Evolutionary conservation across 1,140 invertebrate species (phyloP).

Genomic region (Drosophila fuyamai): DNA sequence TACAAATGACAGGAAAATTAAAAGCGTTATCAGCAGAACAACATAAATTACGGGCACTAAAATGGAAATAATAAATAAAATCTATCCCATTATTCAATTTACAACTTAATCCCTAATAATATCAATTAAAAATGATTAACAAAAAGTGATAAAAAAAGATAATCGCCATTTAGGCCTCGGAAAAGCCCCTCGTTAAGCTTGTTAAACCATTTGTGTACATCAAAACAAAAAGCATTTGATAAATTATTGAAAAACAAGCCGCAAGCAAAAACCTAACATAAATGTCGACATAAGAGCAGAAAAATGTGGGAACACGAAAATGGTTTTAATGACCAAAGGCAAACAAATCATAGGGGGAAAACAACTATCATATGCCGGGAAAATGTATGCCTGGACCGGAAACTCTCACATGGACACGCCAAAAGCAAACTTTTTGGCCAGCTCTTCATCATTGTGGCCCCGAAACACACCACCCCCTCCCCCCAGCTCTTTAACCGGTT

Average conservation of each 20-base stretch:
- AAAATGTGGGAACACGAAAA: slow-evolving; percentile 56
- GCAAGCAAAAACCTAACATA: slow-evolving; percentile 29
- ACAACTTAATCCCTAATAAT: slow-evolving; percentile 27
- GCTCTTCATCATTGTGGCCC: neutral
- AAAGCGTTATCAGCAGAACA: neutral
- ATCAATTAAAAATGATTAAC: slow-evolving; percentile 28
- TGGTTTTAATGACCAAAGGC: slow-evolving; percentile 57
- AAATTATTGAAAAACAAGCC: slow-evolving; percentile 56
- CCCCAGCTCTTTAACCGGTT: slow-evolving; percentile 37
- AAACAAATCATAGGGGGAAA: slow-evolving; percentile 49
- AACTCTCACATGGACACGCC: slow-evolving; percentile 11
- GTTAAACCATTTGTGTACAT: slow-evolving; percentile 27
- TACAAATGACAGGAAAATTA: slow-evolving; percentile 15
- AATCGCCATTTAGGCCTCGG: slow-evolving; percentile 4
- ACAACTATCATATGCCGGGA: slow-evolving; percentile 35
- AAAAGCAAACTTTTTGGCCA: slow-evolving; percentile 26
- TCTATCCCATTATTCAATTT: slow-evolving; percentile 28
- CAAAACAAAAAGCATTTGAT: slow-evolving; percentile 54
- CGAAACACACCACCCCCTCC: too few relatives aligned
- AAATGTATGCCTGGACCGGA: slow-evolving; percentile 14
- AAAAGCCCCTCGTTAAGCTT: slow-evolving; percentile 17
- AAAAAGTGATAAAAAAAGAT: slow-evolving; percentile 3
- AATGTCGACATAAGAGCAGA: slow-evolving; percentile 46
- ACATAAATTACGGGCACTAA: neutral
- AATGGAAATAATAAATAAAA: neutral